A percentile compares a stretch with the other conserved stretches of the same genome.
Conservation (phyloP, 35 echinoderm and acorn worm genomes). For the Amphiura filiformis region DNA sequence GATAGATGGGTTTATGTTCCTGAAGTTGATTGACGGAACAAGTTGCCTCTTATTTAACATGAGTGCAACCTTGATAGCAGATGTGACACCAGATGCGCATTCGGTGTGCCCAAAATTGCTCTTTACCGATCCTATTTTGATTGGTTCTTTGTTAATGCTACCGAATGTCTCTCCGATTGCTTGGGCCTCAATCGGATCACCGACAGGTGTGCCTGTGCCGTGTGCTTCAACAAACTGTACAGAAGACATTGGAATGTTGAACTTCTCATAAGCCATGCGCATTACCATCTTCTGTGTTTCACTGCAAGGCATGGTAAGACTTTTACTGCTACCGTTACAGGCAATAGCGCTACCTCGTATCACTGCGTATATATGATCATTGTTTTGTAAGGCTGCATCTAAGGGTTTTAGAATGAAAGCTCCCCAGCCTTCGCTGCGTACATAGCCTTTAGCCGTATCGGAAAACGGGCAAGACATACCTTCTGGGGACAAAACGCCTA, state of each 20-base stretch:
- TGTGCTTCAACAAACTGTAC: slow-evolving; percentile 89
- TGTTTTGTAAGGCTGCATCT: slow-evolving; percentile 53
- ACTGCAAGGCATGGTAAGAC: slow-evolving; percentile 86
- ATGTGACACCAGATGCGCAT: slow-evolving; percentile 63
- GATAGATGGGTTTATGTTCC: slow-evolving; percentile 62
- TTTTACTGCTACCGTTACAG: slow-evolving; percentile 73
- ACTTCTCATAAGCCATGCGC: slow-evolving; percentile 70
- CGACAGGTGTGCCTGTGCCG: slow-evolving; percentile 93
- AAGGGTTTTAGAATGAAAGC: slow-evolving; percentile 85
- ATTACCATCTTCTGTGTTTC: slow-evolving; percentile 62
- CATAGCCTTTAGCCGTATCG: slow-evolving; percentile 80
- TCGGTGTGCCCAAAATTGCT: slow-evolving; percentile 97
- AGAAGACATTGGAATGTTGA: slow-evolving; percentile 61
- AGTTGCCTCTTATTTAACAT: slow-evolving; percentile 74
- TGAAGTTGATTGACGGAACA: slow-evolving; percentile 83
- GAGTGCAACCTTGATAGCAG: slow-evolving; percentile 88
- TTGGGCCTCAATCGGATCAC: slow-evolving; percentile 90
- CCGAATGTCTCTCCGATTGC: slow-evolving; percentile 75
- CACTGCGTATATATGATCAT: slow-evolving; percentile 85
- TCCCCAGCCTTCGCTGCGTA: slow-evolving; percentile 92
- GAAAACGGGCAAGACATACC: slow-evolving; percentile 90
- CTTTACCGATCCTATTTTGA: slow-evolving; percentile 89
- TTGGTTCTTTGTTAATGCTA: slow-evolving; percentile 9
- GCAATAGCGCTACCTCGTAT: slow-evolving; percentile 77
- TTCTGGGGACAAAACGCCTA: slow-evolving; percentile 86